These are phyloP conservation scores for Astreopora myriophthalma DNA, from an alignment of 64 coral and sea anemone genomes.

Conservation along the genomic window DNA sequence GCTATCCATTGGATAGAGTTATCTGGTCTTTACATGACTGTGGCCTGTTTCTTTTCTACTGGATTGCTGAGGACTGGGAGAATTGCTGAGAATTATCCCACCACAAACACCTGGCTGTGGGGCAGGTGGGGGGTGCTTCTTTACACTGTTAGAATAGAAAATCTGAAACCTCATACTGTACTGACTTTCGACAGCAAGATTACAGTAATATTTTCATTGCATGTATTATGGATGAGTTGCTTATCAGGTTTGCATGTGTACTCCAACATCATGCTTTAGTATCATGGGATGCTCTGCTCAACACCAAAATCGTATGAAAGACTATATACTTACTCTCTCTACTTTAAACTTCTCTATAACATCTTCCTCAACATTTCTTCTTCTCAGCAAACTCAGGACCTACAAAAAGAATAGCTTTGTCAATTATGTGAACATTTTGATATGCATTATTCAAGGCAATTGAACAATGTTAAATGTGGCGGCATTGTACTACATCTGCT, in stretches of 20 bases:
- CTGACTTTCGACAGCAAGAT: conserved; percentile 1
- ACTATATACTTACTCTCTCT: conserved; percentile 4
- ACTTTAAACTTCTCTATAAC: conserved; percentile 46
- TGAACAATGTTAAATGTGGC: conserved; percentile 25
- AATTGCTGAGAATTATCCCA: conserved; percentile 5
- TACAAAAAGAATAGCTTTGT: not conserved
- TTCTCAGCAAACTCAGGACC: conserved; percentile 31
- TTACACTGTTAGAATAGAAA: not conserved
- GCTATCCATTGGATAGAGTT: conserved; percentile 13
- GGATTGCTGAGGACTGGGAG: conserved; percentile 5
- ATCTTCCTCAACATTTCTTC: conserved; percentile 23
- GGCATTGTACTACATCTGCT: too few species aligned
- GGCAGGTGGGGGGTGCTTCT: not conserved
- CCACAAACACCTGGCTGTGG: not conserved
- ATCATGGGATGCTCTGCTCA: not conserved
- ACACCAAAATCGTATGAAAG: not conserved
- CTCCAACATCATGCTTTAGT: not conserved
- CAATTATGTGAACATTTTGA: conserved; percentile 21
- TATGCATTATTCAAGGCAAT: not conserved
- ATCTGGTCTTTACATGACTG: conserved; percentile 30
- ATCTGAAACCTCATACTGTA: not conserved
- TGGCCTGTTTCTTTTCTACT: conserved; percentile 29
- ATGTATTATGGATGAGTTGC: not conserved
- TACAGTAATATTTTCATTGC: not conserved
- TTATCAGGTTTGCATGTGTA: not conserved